These are phyloP conservation scores for Liparis tanakae DNA, from an alignment of 2,797 vertebrate species.

Conservation along the genomic window DNA sequence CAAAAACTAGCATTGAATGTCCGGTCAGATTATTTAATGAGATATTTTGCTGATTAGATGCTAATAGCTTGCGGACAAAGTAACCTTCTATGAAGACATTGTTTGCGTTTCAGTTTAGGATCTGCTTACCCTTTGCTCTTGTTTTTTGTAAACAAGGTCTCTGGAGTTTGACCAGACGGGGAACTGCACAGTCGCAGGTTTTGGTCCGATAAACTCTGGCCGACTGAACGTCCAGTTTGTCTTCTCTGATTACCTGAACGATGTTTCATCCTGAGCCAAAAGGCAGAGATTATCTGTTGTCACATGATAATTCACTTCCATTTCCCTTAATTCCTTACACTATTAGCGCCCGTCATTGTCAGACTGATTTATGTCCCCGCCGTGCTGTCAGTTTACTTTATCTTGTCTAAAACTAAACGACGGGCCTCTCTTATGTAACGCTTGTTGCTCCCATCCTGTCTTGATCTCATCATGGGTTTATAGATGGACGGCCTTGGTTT, in stretches of 20 bases:
- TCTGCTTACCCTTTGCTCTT: conserved; percentile 31
- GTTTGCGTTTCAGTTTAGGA: conserved; percentile 29
- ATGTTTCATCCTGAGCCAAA: conserved; percentile 20
- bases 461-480: conserved; percentile 18
- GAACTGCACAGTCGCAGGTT: conserved; percentile 49
- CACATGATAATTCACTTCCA: conserved; percentile 18
- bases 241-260: conserved; percentile 19
- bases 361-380: conserved; percentile 26
- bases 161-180: conserved; percentile 53
- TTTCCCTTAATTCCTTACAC: conserved; percentile 17
- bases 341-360: conserved; percentile 1
- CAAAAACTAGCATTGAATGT: background rate
- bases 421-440: conserved; percentile 8
- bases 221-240: conserved; percentile 41
- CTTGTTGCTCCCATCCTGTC: background rate
- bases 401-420: conserved; percentile 18
- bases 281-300: conserved; percentile 18
- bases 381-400: conserved; percentile 4
- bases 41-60: background rate
- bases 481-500: conserved; percentile 6
- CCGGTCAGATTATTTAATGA: background rate
- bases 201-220: conserved; percentile 52
- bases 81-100: conserved; percentile 16
- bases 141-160: conserved; percentile 42
- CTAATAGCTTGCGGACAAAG: background rate